phyloP scores from a whole-genome alignment of 2,113 vertebrate species.

The Dissostichus mawsoni region DNA sequence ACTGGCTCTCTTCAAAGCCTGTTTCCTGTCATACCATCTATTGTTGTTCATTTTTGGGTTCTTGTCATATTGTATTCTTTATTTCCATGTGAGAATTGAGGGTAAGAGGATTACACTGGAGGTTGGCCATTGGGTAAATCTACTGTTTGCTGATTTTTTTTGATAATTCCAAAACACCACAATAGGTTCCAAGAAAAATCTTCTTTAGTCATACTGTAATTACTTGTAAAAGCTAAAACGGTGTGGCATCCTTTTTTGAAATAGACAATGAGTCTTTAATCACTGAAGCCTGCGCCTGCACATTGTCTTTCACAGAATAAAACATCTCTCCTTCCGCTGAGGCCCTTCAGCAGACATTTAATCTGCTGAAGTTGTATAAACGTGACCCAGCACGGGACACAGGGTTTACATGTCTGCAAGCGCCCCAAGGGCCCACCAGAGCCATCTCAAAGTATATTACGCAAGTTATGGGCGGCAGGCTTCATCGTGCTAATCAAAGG shows the following conservation, averaged over 20 bases:
- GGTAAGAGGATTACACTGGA: neutral
- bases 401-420: slow-evolving; percentile 2
- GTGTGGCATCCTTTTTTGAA: neutral
- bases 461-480: slow-evolving; percentile 36
- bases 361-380: neutral
- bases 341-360: neutral
- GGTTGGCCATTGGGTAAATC: neutral
- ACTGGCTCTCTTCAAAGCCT: neutral
- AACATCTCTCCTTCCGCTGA: slow-evolving; percentile 9
- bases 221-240: neutral
- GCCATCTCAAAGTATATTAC: slow-evolving; percentile 36
- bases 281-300: neutral
- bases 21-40: slow-evolving; percentile 6
- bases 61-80: neutral
- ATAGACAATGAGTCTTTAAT: neutral
- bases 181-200: neutral
- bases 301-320: neutral
- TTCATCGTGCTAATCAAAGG: slow-evolving; percentile 64
- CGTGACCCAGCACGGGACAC: neutral
- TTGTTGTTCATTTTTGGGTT: slow-evolving; percentile 17
- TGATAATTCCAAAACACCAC: neutral
- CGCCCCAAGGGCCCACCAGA: slow-evolving; percentile 14
- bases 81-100: neutral
- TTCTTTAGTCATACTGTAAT: neutral
- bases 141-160: neutral